Evolutionary conservation across 2,797 vertebrate species (phyloP).

Genomic region (Hippocampus kuda): DNA sequence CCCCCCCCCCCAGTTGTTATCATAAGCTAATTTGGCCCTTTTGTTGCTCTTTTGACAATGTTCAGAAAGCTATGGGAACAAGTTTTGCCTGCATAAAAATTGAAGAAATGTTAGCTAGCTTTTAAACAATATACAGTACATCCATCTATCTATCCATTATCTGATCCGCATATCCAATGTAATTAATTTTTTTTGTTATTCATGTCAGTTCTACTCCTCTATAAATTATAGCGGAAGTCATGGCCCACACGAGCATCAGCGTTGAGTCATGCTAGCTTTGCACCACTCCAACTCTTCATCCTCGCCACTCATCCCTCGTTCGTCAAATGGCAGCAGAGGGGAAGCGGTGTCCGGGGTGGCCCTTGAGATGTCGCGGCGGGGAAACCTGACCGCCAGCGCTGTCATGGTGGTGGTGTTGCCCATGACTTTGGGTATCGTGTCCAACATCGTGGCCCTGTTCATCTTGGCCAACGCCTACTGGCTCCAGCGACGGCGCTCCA

Average conservation of each 20-base stretch:
- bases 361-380: constrained; percentile 19
- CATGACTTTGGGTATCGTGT: constrained; percentile 79
- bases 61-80: no score
- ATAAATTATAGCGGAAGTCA: not conserved
- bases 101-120: no score
- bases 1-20: no score
- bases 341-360: constrained; percentile 31
- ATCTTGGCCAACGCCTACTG: constrained; percentile 75
- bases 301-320: constrained; percentile 16
- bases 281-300: constrained; percentile 48
- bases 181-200: no score
- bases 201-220: no score
- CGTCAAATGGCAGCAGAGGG: constrained; percentile 42
- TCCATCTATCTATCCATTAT: no score
- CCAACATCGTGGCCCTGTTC: constrained; percentile 77
- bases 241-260: constrained; percentile 18
- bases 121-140: no score
- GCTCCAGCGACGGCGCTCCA: constrained; percentile 72
- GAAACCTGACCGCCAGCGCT: constrained; percentile 43
- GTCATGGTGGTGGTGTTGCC: constrained; percentile 66
- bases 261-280: constrained; percentile 53
- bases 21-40: no score
- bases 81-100: no score
- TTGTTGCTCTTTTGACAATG: no score
- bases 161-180: no score